Evolutionary conservation across 2,113 vertebrate genomes (phyloP), one percentile per base, ranked within the genome.

Genomic region (Poeciliopsis retropinna): DNA sequence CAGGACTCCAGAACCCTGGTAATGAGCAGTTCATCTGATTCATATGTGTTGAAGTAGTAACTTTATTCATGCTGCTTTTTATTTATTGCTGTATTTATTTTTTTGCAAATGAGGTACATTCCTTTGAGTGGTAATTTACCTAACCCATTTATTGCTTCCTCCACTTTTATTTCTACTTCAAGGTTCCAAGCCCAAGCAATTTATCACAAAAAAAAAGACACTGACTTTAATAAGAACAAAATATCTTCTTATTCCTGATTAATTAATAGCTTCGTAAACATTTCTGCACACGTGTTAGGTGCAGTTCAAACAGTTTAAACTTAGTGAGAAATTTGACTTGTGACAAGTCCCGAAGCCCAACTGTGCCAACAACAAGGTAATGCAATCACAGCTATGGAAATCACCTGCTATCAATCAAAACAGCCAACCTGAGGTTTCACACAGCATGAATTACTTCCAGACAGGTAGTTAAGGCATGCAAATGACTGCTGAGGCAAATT

Each of bases 351-450:
- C 67, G 85, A 89, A 82, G 80, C 19, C 66, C n/a, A 82, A 64
- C 73, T 78, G 68, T 67, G 79, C 78, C 78, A 78, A 64, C 75
- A 76, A 62, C 63, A 37, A 65, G 30, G 67, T 67, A 67, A 69
- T 67, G 73, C 60, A 89, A 89, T 89, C 81, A 78, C 73, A 73
- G 22, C 72, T 57, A 87, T 82, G 75, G 79, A 87, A 90, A 88
- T 89, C 41, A 67, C 57, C 66, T 63, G 70, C 83, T 78, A 81
- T 85, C 74, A 86, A 63, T 88, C 74, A 89, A 83, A 84, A 77
- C 69, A 44, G 47, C n/a, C 67, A 84, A 88, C 79, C 54, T 78
- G 85, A 84, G 29, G 76, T 68, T 79, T 83, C 60, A 32, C 39
- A 64, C 47, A 4, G 44, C 29, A 75, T 74, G 62, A 80, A 85